A percentile compares a stretch with the other conserved stretches of the same genome.
These are phyloP conservation scores for Nomada goodeniana DNA, from an alignment of 2,888 invertebrate species.

Conservation along the genomic window DNA sequence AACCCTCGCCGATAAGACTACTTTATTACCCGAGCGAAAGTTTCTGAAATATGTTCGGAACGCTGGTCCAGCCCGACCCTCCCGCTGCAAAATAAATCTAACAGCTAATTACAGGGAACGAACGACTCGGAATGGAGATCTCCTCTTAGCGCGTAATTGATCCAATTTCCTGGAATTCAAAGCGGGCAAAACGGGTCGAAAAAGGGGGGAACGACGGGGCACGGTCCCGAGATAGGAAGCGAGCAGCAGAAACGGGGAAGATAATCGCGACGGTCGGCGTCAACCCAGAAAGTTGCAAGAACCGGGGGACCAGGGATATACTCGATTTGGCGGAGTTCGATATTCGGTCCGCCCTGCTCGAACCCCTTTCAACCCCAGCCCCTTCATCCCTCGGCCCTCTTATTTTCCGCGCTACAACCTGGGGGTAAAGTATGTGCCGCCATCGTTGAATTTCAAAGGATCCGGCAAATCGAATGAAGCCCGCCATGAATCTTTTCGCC, in stretches of 20 bases:
- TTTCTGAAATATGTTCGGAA: conserved; percentile 23
- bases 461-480: conserved; percentile 75
- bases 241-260: conserved; percentile 28
- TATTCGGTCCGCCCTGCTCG: conserved; percentile 48
- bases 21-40: conserved; percentile 25
- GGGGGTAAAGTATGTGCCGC: conserved; percentile 28
- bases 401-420: conserved; percentile 20
- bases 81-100: conserved; percentile 2
- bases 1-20: conserved; percentile 24
- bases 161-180: conserved; percentile 22
- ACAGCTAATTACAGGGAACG: conserved; percentile 15
- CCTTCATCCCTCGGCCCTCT: not conserved
- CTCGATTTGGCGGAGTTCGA: conserved; percentile 69
- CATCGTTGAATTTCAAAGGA: conserved; percentile 72
- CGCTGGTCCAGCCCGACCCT: not conserved
- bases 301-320: conserved; percentile 60
- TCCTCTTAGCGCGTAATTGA: conserved; percentile 12
- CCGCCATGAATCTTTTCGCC: conserved; percentile 73
- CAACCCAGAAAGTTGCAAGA: conserved; percentile 63
- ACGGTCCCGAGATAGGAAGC: not conserved
- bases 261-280: conserved; percentile 40
- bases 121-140: conserved; percentile 23
- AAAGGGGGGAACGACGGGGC: conserved; percentile 24
- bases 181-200: conserved; percentile 23
- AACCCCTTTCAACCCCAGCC: conserved; percentile 12